Base-by-base conservation (phyloP, 2,888 invertebrate species). In the Agrotis segetum region DNA sequence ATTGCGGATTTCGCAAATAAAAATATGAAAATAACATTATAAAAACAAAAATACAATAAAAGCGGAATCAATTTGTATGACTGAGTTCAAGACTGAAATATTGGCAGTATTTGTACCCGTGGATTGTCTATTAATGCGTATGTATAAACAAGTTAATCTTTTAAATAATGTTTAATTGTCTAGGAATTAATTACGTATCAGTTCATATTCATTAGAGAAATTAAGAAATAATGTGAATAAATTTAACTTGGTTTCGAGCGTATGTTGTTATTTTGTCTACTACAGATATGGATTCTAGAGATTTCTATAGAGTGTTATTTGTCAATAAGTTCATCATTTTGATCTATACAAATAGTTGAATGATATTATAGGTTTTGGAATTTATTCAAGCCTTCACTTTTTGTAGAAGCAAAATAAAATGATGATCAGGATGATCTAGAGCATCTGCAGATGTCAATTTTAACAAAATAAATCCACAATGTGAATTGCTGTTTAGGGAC, bases 81-180 rank as follows among this genome's bases (percentile, higher is more conserved):
- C 53, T 50, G 66, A 47, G 17, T 61, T 21, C 6, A 67, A 60
- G 29, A 55, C 55, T 59, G 17, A 46, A 29, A 49, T 60, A n/a
- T 67, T 62, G 24, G 19, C 49, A 53, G 47, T 79, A 61, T 62
- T 79, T 67, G 21, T 52, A 63, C 56, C 29, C 50, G 74, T 59
- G 71, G 77, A 74, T 47, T 59, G 65, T 61, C 60, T 50, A 70
- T 74, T 74, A 67, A 82, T 77, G 77, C 71, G 83, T 83, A 83
- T 71, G 83, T 85, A 74, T 68, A 61, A 0, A 29, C 3, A 3
- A 17, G 29, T 53, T 59, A 63, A 34, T 53, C 2, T 40, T 1
- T 11, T 40, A 13, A 34, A 47, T 7, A 0, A 5, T 19, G 62
- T 62, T 58, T 56, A 19, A 21, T 13, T 17, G 24, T n/a, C 9